Evolutionary conservation across 2,888 invertebrate genomes (phyloP).

Genomic region (Nephrotoma appendiculata): DNA sequence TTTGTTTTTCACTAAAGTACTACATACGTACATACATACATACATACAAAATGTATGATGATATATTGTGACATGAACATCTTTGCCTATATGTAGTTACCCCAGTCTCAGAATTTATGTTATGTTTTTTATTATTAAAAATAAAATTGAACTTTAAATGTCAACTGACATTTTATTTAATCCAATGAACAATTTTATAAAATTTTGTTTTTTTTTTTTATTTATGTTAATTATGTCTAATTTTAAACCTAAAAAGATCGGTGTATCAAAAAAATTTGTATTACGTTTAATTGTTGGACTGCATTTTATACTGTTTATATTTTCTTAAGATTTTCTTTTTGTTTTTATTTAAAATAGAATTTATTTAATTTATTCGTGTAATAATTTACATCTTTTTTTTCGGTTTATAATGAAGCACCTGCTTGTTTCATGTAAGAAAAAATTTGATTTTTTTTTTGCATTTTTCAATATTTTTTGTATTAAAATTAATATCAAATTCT

Average conservation of each 20-base stretch:
- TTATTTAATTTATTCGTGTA: neutral
- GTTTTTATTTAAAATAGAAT: neutral
- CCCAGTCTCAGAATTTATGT: neutral
- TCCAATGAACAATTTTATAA: neutral
- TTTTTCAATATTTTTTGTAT: neutral
- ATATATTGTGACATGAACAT: neutral
- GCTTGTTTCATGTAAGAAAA: neutral
- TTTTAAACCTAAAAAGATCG: neutral
- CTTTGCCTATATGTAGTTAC: neutral
- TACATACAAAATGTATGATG: neutral
- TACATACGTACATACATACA: no score
- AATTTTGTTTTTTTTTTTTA: neutral
- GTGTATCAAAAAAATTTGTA: neutral
- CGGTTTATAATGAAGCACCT: neutral
- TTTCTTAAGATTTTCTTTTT: neutral
- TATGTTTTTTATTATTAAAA: neutral
- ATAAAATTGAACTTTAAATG: slow-evolving; percentile 4
- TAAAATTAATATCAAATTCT: neutral
- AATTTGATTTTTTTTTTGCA: neutral
- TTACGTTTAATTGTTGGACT: neutral
- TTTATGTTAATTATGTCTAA: neutral
- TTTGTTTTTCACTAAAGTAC: neutral
- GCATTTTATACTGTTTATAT: neutral
- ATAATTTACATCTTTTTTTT: neutral
- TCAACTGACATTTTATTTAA: slow-evolving; percentile 1